Conservation (phyloP, 2,888 invertebrate species). For the Tinea trinotella region DNA sequence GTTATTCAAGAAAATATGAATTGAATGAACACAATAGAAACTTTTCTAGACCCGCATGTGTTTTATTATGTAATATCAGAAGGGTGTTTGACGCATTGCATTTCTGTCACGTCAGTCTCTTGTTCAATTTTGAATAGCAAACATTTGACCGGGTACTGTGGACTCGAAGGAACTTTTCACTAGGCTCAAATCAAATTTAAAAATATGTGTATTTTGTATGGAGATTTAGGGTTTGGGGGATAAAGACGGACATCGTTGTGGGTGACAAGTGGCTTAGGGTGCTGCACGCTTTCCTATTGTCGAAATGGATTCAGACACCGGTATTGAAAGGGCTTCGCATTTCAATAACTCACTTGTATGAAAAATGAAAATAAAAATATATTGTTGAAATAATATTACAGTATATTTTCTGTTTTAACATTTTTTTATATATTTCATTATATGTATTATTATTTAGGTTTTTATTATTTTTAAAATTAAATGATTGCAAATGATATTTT, state of each 20-base stretch:
- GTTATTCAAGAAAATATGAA: background rate
- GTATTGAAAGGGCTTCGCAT: constrained; percentile 5
- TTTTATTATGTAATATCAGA: constrained; percentile 38
- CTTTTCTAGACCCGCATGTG: constrained; percentile 19
- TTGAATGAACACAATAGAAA: background rate
- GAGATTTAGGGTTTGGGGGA: constrained; percentile 33
- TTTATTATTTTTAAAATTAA: too few species aligned
- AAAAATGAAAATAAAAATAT: background rate
- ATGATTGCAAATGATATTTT: too few species aligned
- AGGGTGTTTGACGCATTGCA: constrained; percentile 38
- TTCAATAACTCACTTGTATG: background rate
- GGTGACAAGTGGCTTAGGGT: constrained; percentile 46
- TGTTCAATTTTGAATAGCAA: constrained; percentile 68
- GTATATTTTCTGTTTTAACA: background rate
- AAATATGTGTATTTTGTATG: constrained; percentile 64
- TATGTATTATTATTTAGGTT: too few species aligned
- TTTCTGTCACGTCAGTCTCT: constrained; percentile 62
- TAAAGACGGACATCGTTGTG: constrained; percentile 46
- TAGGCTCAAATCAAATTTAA: constrained; percentile 64
- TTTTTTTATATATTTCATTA: too few species aligned
- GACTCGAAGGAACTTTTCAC: constrained; percentile 29
- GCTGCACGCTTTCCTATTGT: constrained; percentile 16
- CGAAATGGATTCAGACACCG: constrained; percentile 14
- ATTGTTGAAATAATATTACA: background rate
- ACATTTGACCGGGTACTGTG: constrained; percentile 52